Conservation (phyloP, 2,113 vertebrate genomes). For the Origma solitaria region DNA sequence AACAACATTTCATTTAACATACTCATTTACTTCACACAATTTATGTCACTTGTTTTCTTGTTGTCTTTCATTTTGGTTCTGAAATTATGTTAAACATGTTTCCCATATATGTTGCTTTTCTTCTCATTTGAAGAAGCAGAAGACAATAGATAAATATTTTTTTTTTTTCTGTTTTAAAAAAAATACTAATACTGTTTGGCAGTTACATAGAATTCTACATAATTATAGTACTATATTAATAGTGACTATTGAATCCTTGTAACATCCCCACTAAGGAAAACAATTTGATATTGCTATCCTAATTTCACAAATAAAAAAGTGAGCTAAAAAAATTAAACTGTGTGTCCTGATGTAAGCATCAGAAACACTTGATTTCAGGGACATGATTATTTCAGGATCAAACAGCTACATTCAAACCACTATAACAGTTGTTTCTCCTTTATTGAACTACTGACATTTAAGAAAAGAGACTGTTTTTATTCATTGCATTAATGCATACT, state of each 20-base stretch:
- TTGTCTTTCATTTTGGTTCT: not conserved
- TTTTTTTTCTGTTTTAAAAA: not conserved
- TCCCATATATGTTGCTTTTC: not conserved
- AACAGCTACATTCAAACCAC: not conserved
- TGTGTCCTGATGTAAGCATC: not conserved
- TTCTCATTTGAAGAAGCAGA: not conserved
- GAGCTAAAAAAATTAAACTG: not conserved
- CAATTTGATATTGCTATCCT: not conserved
- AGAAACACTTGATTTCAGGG: not conserved
- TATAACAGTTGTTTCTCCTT: not conserved
- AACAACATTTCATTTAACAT: not conserved
- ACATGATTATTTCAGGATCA: not conserved
- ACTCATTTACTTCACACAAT: not conserved
- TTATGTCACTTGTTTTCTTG: not conserved
- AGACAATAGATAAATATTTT: not conserved
- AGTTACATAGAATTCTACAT: not conserved
- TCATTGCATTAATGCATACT: not conserved
- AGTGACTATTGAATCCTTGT: not conserved
- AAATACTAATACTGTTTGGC: not conserved
- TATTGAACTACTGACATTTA: not conserved
- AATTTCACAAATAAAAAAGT: not conserved
- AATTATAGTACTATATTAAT: not conserved
- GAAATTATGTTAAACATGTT: not conserved
- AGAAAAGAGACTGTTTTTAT: not conserved
- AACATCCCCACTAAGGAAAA: not conserved